Base-by-base conservation (phyloP, 2,113 vertebrate species). In the Scopus umbretta region DNA sequence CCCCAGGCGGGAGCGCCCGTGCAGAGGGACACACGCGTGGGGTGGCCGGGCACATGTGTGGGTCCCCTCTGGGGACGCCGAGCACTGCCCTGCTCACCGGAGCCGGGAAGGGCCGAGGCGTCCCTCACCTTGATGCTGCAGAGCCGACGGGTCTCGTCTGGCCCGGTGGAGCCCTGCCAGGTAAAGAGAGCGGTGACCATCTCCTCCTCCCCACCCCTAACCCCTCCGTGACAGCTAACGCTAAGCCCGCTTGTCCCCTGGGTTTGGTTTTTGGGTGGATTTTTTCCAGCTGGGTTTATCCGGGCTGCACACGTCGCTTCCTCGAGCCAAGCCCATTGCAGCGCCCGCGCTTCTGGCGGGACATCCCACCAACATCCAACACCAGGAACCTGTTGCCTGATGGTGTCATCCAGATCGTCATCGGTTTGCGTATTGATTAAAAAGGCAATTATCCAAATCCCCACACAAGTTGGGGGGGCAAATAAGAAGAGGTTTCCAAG, bases 91-190 rank as follows among this genome's bases (percentile, higher is more conserved):
- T 0, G 26, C 58, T 89, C 53, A 7, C 2, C 0, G 7, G 73
- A 36, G 71, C 38, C 5, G 1, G 34, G n/a, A 8, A 34, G 40
- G 38, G 2, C 0, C 1, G 4, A 18, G 6, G 6, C 11, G 6
- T 14, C 67, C 50, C 97, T 98, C 92, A 99, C 99, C 98, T 98
- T 99, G 86, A 99, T 96, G 79, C 98, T 98, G 91, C 99, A 99
- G 94, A 98, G 97, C 20, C 70, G 80, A 53, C 78, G 98, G 86
- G 97, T 98, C 63, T 98, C 98, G 3, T 84, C 95, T 13, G 67
- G 88, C 86, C 97, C 96, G 0, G 90, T 53, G 4, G 97, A 71
- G 76, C 96, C 72, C 99, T 99, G 96, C 11, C 0, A 15, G 65
- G 71, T 9, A 13, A 18, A 55, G 65, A 36, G 29, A 42, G 22